These are phyloP conservation scores for Nebria salina DNA, from an alignment of 2,888 invertebrate species.

Conservation along the genomic window DNA sequence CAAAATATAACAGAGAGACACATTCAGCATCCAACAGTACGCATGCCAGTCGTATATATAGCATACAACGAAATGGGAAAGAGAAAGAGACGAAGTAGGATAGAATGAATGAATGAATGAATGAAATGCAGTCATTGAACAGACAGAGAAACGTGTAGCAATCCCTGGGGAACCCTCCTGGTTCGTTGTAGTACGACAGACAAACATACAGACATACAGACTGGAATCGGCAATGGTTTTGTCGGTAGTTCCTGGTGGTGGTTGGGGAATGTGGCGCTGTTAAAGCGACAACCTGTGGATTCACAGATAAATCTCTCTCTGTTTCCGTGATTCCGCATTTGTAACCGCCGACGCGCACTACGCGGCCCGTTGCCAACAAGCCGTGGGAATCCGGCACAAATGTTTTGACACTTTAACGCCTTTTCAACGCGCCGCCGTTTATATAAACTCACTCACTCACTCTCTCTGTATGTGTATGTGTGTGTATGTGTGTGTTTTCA, in stretches of 20 bases:
- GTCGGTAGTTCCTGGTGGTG: conserved; percentile 52
- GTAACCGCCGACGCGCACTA: conserved; percentile 45
- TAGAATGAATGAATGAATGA: conserved; percentile 16
- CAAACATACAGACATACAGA: conserved; percentile 5
- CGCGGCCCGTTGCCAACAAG: conserved; percentile 3
- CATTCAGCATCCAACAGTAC: conserved; percentile 51
- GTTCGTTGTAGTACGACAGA: conserved; percentile 5
- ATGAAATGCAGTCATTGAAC: conserved; percentile 56
- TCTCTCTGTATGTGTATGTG: too few species aligned
- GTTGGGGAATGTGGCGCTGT: conserved; percentile 34
- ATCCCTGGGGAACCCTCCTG: conserved; percentile 50
- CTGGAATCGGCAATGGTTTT: conserved; percentile 57
- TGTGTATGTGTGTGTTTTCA: neutral
- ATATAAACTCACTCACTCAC: neutral
- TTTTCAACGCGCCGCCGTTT: neutral
- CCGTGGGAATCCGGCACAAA: conserved; percentile 33
- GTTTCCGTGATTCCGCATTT: conserved; percentile 52
- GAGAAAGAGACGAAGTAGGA: conserved; percentile 8
- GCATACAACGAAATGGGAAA: conserved; percentile 19
- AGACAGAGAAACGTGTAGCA: conserved; percentile 56
- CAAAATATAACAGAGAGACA: neutral
- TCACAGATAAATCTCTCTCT: conserved; percentile 60
- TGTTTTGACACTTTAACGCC: conserved; percentile 27
- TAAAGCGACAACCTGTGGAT: conserved; percentile 61
- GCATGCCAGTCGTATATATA: conserved; percentile 56